Evolutionary conservation across 2,113 vertebrate species (phyloP).

Genomic region (Pelmatolapia mariae): DNA sequence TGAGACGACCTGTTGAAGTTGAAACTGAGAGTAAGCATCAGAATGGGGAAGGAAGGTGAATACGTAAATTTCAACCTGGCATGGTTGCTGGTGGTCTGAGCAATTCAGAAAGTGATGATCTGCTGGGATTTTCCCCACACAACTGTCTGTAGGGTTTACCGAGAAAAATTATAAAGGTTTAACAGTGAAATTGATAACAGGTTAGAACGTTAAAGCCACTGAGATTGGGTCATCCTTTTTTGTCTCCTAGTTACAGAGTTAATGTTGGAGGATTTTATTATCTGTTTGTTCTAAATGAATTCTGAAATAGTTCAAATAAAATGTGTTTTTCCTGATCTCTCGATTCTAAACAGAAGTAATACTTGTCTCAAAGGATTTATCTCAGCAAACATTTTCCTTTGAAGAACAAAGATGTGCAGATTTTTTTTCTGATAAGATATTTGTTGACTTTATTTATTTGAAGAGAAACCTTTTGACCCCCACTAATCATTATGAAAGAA

Average conservation of each 20-base stretch:
- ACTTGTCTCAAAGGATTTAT: not conserved
- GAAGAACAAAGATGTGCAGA: not conserved
- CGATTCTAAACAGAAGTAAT: not conserved
- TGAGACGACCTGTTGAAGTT: not conserved
- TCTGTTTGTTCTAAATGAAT: not conserved
- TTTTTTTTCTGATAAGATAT: not conserved
- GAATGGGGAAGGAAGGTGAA: not conserved
- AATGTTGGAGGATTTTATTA: not conserved
- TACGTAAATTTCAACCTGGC: not conserved
- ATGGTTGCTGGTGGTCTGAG: not conserved
- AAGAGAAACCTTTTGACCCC: not conserved
- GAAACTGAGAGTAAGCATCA: not conserved
- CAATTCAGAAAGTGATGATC: not conserved
- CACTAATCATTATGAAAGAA: not conserved
- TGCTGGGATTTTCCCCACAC: not conserved
- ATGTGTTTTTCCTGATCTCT: not conserved
- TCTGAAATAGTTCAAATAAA: not conserved
- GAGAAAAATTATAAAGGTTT: not conserved
- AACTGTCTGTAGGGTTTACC: not conserved
- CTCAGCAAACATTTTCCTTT: not conserved
- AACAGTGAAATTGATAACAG: not conserved
- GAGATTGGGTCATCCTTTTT: not conserved
- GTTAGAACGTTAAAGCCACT: not conserved
- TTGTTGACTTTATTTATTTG: not conserved
- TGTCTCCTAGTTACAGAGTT: not conserved